A percentile compares a stretch with the other conserved stretches of the same genome.
phyloP scores from a whole-genome alignment of 2,888 invertebrate species.

The Pinctada fucata region DNA sequence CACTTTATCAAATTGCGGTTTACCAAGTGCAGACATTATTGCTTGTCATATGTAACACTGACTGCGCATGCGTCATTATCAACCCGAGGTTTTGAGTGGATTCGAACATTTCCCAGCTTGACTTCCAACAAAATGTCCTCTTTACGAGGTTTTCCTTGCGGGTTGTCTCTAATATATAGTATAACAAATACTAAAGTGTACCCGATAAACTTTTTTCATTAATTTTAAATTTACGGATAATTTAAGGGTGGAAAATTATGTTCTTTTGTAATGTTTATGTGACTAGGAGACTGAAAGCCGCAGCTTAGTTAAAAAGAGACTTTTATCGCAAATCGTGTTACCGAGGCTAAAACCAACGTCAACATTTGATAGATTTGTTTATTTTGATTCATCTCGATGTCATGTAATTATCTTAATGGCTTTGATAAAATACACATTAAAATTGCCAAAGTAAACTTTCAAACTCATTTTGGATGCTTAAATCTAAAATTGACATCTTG shows the following conservation, averaged over 20 bases:
- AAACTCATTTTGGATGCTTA: too few relatives aligned
- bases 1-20: too few relatives aligned
- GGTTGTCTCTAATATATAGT: background rate
- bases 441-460: background rate
- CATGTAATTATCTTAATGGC: background rate
- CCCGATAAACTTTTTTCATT: slow-evolving; percentile 1
- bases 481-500: too few relatives aligned
- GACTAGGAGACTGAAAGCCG: background rate
- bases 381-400: background rate
- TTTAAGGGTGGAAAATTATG: slow-evolving; percentile 1
- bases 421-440: background rate
- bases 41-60: too few relatives aligned
- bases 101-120: background rate
- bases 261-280: background rate
- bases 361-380: background rate
- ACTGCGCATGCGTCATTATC: too few relatives aligned
- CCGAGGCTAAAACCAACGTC: background rate
- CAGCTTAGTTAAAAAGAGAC: background rate
- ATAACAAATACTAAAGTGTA: background rate
- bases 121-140: background rate
- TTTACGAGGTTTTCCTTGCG: background rate
- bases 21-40: too few relatives aligned
- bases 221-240: slow-evolving; percentile 1
- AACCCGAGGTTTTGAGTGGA: too few relatives aligned
- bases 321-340: background rate